A percentile compares a stretch with the other conserved stretches of the same genome.
phyloP scores from a whole-genome alignment of 2,888 invertebrate species.

The Hypercompe scribonia region DNA sequence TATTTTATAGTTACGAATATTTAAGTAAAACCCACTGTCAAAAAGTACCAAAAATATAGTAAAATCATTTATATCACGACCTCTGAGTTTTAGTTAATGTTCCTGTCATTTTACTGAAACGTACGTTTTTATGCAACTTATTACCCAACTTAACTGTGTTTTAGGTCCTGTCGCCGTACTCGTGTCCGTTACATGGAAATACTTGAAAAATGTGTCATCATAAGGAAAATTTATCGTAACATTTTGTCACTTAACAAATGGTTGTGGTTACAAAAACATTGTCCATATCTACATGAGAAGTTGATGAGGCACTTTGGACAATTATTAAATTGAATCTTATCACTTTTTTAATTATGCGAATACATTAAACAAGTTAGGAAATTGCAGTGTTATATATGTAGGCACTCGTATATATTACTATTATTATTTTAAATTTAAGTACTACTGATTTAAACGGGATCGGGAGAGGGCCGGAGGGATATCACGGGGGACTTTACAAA shows the following conservation, averaged over 20 bases:
- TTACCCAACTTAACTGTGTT: conserved; percentile 11
- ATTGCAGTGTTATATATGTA: background rate
- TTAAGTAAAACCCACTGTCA: background rate
- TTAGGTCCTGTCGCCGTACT: conserved; percentile 14
- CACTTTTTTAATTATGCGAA: background rate
- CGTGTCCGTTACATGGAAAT: conserved; percentile 38
- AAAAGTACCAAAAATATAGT: background rate
- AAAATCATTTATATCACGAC: background rate
- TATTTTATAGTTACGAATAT: too few species aligned
- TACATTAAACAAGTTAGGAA: background rate
- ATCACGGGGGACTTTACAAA: too few species aligned
- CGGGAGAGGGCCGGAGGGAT: too few species aligned
- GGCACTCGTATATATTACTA: background rate
- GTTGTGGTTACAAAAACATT: conserved; percentile 13
- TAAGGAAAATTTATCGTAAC: conserved; percentile 42
- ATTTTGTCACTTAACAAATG: conserved; percentile 40
- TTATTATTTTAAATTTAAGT: too few species aligned
- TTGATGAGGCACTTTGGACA: conserved; percentile 7
- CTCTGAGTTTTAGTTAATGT: background rate
- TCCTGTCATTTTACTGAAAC: background rate
- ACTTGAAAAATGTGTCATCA: conserved; percentile 31
- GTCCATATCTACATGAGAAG: conserved; percentile 1
- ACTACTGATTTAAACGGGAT: too few species aligned
- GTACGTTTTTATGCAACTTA: conserved; percentile 3
- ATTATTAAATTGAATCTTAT: background rate